A percentile compares a stretch with the other conserved stretches of the same genome.
These are phyloP conservation scores for Manis pentadactyla DNA, from an alignment of 2,797 vertebrate genomes.

Conservation along the genomic window DNA sequence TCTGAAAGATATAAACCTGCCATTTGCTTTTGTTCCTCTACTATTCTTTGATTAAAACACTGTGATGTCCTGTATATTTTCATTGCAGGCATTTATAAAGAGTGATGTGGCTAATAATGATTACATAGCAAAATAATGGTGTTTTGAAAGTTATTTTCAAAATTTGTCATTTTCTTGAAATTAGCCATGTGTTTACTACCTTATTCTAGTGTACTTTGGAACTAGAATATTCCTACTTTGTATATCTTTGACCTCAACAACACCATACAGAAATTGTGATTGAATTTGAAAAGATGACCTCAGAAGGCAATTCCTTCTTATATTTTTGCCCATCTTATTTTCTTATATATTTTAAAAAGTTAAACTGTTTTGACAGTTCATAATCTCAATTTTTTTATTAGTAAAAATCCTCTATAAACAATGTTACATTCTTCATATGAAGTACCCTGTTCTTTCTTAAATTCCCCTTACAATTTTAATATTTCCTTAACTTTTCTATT, in stretches of 20 bases:
- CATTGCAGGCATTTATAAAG: not conserved
- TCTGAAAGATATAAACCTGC: not conserved
- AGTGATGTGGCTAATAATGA: not conserved
- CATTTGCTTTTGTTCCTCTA: not conserved
- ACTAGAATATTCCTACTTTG: not conserved
- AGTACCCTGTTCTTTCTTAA: constrained; percentile 35
- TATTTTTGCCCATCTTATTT: constrained; percentile 11
- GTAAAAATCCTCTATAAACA: not conserved
- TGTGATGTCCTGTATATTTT: constrained; percentile 10
- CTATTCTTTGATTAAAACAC: not conserved
- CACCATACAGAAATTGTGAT: constrained; percentile 1
- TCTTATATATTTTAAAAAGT: not conserved
- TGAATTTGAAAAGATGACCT: not conserved
- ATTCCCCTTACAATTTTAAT: constrained; percentile 55
- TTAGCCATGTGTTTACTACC: not conserved
- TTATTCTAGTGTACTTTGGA: not conserved
- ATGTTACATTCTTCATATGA: not conserved
- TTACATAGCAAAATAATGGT: not conserved
- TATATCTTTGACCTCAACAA: constrained; percentile 19
- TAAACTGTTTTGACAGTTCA: not conserved
- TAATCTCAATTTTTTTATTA: constrained; percentile 12
- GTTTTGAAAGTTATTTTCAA: constrained; percentile 44
- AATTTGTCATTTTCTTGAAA: constrained; percentile 31
- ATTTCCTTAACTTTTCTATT: constrained; percentile 21
- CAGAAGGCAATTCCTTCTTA: not conserved